Percentiles rank a stretch among this genome's conserved stretches.
These are phyloP conservation scores for Chamaetylas fuelleborni DNA, from an alignment of 2,113 vertebrate species.

Conservation along the genomic window DNA sequence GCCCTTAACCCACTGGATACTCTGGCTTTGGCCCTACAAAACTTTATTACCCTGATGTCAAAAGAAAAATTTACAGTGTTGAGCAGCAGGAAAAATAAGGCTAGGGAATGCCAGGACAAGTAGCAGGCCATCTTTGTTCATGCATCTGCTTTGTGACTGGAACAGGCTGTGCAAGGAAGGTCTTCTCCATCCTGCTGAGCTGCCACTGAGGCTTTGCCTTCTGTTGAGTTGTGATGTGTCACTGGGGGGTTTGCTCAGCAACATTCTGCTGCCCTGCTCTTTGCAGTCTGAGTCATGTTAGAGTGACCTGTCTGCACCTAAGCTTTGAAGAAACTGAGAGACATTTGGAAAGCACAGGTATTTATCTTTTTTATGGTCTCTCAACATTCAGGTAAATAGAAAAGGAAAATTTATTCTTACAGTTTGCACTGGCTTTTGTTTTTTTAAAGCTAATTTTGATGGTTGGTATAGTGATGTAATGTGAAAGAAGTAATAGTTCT, in stretches of 20 bases:
- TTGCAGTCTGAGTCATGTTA: neutral
- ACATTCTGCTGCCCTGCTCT: rapidly evolving
- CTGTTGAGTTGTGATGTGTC: neutral
- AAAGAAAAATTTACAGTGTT: neutral
- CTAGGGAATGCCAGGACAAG: neutral
- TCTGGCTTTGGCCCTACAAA: neutral
- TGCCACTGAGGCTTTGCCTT: neutral
- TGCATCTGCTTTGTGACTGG: neutral
- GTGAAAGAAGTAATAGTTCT: neutral
- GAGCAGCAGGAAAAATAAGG: neutral
- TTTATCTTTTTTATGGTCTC: neutral
- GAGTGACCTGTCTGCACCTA: neutral
- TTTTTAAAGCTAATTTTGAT: neutral
- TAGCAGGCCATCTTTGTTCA: neutral
- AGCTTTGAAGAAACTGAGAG: neutral
- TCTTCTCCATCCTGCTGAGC: neutral
- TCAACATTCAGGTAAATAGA: neutral
- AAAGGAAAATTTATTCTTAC: neutral
- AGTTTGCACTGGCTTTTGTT: neutral
- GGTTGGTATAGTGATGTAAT: neutral
- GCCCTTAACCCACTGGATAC: neutral
- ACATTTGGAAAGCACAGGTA: neutral
- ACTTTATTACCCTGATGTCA: neutral
- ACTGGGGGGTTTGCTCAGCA: neutral
- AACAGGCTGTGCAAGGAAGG: neutral